Percentiles rank a stretch among this genome's conserved stretches.
These are phyloP conservation scores for Eurytoma californica DNA, from an alignment of 2,888 invertebrate genomes.

Conservation along the genomic window DNA sequence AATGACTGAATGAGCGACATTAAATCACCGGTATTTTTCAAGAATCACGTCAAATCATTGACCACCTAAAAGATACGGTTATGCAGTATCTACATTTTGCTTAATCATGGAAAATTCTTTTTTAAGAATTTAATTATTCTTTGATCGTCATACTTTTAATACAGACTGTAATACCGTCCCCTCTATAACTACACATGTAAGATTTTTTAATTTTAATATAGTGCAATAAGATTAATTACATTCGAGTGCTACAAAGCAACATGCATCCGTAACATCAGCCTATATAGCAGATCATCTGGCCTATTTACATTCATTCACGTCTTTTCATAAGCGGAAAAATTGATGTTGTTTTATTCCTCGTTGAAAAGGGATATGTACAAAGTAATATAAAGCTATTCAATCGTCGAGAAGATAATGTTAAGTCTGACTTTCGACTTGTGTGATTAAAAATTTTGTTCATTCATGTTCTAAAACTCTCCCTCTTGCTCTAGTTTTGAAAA, in stretches of 20 bases:
- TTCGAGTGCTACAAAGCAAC: constrained; percentile 20
- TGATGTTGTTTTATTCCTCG: no score
- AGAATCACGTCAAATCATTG: constrained; percentile 18
- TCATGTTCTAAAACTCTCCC: no score
- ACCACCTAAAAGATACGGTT: constrained; percentile 33
- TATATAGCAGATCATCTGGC: constrained; percentile 53
- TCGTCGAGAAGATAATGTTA: no score
- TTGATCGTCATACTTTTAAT: constrained; percentile 40
- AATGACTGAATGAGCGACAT: constrained; percentile 77
- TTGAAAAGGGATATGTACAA: no score
- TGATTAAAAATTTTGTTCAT: no score
- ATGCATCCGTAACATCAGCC: constrained; percentile 41
- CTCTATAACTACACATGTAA: constrained; percentile 1
- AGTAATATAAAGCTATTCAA: no score
- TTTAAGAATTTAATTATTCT: constrained; percentile 33
- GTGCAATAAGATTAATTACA: constrained; percentile 34
- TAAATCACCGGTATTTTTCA: constrained; percentile 58
- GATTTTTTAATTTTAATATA: neutral
- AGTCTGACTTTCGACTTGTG: no score
- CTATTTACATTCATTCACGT: constrained; percentile 42
- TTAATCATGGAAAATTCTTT: constrained; percentile 35
- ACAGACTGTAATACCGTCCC: constrained; percentile 55
- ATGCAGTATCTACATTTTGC: constrained; percentile 22
- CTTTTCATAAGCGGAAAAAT: constrained; percentile 31
- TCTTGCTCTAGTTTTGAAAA: no score